A percentile compares a stretch with the other conserved stretches of the same genome.
phyloP scores from a whole-genome alignment of 2,888 invertebrate genomes.

The Athripsodes cinereus region DNA sequence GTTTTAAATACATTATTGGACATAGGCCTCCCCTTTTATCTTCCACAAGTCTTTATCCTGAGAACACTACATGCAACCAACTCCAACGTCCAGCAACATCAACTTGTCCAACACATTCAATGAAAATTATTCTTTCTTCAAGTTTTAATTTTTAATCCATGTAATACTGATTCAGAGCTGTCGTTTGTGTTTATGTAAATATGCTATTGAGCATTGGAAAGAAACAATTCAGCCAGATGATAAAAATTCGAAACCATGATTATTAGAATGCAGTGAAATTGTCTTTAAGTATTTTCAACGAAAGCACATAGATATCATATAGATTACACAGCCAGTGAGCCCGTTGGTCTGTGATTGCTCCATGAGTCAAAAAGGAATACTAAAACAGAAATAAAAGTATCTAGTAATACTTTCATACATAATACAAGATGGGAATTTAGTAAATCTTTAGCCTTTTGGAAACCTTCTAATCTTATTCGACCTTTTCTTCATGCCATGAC shows the following conservation, averaged over 20 bases:
- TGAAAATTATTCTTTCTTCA: too few species aligned
- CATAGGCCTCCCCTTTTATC: too few species aligned
- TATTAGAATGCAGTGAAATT: not conserved
- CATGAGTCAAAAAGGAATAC: conserved; percentile 16
- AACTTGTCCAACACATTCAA: too few species aligned
- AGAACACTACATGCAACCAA: not conserved
- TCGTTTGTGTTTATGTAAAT: too few species aligned
- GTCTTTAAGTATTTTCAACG: not conserved
- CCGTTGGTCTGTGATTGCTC: conserved; percentile 11
- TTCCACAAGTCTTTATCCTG: too few species aligned
- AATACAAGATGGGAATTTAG: conserved; percentile 17
- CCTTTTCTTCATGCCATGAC: conserved; percentile 13
- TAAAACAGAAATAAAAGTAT: conserved; percentile 1
- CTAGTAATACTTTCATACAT: too few species aligned
- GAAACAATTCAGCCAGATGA: conserved; percentile 6
- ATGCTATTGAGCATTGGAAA: not conserved
- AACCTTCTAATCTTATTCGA: conserved; percentile 16
- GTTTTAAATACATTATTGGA: too few species aligned
- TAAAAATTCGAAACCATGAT: not conserved
- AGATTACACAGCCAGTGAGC: conserved; percentile 11
- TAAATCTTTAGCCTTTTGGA: conserved; percentile 7
- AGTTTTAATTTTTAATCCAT: too few species aligned
- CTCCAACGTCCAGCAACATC: too few species aligned
- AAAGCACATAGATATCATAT: conserved; percentile 6
- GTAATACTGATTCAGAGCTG: too few species aligned